Evolutionary conservation across 1,140 invertebrate species (phyloP).

Genomic region (Solenopsis fugax): DNA sequence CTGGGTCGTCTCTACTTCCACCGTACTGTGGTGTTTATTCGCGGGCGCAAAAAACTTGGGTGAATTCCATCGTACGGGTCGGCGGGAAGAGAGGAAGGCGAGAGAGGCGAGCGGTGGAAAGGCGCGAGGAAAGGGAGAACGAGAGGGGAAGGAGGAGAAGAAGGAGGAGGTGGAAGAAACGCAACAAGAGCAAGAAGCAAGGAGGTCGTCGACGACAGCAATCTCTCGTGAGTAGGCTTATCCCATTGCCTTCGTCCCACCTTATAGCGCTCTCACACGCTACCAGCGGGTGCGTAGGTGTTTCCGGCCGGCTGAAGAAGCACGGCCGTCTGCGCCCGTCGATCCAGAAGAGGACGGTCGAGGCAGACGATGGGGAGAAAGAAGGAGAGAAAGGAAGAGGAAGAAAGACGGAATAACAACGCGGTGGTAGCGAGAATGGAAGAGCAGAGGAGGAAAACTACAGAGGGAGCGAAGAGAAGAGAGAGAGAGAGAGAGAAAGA

Average conservation of each 20-base stretch:
- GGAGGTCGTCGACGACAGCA: slow-evolving; percentile 64
- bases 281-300: slow-evolving; percentile 76
- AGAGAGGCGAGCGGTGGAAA: slow-evolving; percentile 24
- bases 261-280: slow-evolving; percentile 70
- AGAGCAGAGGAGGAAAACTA: slow-evolving; percentile 51
- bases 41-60: slow-evolving; percentile 57
- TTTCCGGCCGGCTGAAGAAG: slow-evolving; percentile 75
- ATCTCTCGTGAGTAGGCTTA: slow-evolving; percentile 64
- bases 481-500: slow-evolving; percentile 46
- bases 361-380: not conserved
- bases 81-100: slow-evolving; percentile 15
- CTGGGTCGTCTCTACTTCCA: slow-evolving; percentile 39
- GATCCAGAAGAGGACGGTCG: slow-evolving; percentile 61
- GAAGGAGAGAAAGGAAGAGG: slow-evolving; percentile 21
- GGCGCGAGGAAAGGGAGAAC: slow-evolving; percentile 21
- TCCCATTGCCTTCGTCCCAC: slow-evolving; percentile 70
- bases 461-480: slow-evolving; percentile 45
- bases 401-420: slow-evolving; percentile 29
- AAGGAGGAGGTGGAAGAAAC: slow-evolving; percentile 28
- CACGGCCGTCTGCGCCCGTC: slow-evolving; percentile 69
- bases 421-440: slow-evolving; percentile 49
- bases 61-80: slow-evolving; percentile 58
- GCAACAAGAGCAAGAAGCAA: slow-evolving; percentile 59
- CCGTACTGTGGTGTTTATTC: slow-evolving; percentile 52
- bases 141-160: slow-evolving; percentile 2